phyloP scores from a whole-genome alignment of 2,113 vertebrate genomes.

The Ceyx melanurus region DNA sequence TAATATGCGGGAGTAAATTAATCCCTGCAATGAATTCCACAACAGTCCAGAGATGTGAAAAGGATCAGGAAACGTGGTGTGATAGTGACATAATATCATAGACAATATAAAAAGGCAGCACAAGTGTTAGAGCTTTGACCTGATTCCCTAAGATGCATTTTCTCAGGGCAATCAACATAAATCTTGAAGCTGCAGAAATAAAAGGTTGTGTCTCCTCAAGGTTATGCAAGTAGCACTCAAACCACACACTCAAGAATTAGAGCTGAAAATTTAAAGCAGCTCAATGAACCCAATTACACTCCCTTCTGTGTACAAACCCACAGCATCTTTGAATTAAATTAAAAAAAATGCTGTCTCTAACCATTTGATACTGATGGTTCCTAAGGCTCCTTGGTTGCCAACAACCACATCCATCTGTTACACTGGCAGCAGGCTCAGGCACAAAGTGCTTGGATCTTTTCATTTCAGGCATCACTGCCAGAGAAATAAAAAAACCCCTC shows the following conservation, averaged over 20 bases:
- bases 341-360: neutral
- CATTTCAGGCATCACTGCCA: conserved; percentile 6
- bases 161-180: neutral
- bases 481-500: neutral
- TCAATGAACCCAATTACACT: neutral
- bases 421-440: neutral
- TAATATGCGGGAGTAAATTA: neutral
- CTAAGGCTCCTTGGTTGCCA: neutral
- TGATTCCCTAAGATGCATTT: neutral
- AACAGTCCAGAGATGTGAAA: neutral
- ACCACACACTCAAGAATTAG: neutral
- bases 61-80: neutral
- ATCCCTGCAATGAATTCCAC: neutral
- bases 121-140: neutral
- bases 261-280: neutral
- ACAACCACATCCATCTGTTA: conserved; percentile 28
- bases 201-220: neutral
- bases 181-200: neutral
- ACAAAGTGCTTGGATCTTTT: conserved; percentile 10
- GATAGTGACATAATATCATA: neutral
- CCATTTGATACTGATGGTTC: neutral
- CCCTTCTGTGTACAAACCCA: neutral
- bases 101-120: neutral
- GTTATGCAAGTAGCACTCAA: neutral
- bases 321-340: neutral